phyloP scores from a whole-genome alignment of 2,888 invertebrate genomes.

The Linnaemya tessellans region DNA sequence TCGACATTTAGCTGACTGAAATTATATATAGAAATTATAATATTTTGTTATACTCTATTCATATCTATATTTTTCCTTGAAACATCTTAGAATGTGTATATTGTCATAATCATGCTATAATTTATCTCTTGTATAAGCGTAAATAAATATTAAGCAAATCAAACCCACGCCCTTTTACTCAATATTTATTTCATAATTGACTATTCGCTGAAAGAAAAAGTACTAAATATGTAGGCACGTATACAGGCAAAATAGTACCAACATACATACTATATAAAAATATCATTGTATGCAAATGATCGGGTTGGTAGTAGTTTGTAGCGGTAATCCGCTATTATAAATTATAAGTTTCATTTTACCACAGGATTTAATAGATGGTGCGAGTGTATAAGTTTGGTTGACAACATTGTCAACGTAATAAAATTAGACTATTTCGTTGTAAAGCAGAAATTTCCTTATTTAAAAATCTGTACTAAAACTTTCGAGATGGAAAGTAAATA shows the following conservation, averaged over 20 bases:
- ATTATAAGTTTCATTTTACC: slow-evolving; percentile 57
- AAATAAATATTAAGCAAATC: background rate
- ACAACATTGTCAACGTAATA: slow-evolving; percentile 47
- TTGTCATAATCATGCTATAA: slow-evolving; percentile 6
- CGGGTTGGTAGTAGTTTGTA: slow-evolving; percentile 8
- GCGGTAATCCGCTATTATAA: slow-evolving; percentile 27
- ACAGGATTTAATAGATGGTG: slow-evolving; percentile 38
- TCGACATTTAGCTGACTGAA: no score
- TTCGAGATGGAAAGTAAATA: slow-evolving; percentile 70
- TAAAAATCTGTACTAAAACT: slow-evolving; percentile 53
- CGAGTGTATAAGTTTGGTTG: slow-evolving; percentile 27
- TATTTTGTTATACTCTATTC: no score
- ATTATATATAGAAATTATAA: no score
- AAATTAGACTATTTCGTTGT: slow-evolving; percentile 47
- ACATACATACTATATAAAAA: background rate
- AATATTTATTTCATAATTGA: slow-evolving; percentile 31
- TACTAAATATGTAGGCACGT: background rate
- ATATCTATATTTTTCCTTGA: background rate
- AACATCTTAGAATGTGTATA: background rate
- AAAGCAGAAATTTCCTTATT: slow-evolving; percentile 64
- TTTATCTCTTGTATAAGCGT: background rate
- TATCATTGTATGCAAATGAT: background rate
- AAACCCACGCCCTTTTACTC: slow-evolving; percentile 39
- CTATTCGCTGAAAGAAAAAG: background rate
- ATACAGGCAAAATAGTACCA: background rate